These are phyloP conservation scores for Scaptomyza parva DNA, from an alignment of 2,888 invertebrate species.

Conservation along the genomic window DNA sequence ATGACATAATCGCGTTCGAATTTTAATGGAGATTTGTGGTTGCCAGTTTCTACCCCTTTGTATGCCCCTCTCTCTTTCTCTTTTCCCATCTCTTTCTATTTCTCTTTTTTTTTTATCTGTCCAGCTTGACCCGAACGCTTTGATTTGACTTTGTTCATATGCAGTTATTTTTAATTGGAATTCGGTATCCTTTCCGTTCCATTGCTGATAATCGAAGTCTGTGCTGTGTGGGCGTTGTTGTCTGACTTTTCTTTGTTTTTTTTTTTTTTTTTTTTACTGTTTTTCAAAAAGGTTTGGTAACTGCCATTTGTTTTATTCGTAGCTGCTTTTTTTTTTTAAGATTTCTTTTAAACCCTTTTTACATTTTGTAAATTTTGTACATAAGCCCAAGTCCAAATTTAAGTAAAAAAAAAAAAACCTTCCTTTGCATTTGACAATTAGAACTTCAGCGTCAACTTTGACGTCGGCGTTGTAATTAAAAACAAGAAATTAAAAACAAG, in stretches of 20 bases:
- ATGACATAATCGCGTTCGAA: conserved; percentile 79
- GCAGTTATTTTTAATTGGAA: conserved; percentile 77
- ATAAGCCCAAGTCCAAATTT: conserved; percentile 67
- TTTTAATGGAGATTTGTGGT: conserved; percentile 60
- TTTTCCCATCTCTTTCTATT: not conserved
- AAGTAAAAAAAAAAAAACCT: conserved; percentile 18
- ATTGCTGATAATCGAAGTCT: conserved; percentile 52
- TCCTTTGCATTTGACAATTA: conserved; percentile 53
- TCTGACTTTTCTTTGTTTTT: conserved; percentile 52
- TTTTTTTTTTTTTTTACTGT: conserved; percentile 7
- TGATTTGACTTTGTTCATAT: conserved; percentile 75
- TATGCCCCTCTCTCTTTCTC: not conserved
- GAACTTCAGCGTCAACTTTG: conserved; percentile 55
- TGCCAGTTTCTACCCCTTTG: not conserved
- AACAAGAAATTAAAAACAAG: conserved; percentile 65
- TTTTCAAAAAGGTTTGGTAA: conserved; percentile 47
- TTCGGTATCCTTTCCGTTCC: conserved; percentile 38
- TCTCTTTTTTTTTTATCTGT: not conserved
- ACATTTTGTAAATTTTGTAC: conserved; percentile 37
- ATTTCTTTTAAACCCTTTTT: conserved; percentile 64
- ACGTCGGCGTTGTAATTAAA: conserved; percentile 72
- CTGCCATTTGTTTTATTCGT: conserved; percentile 49
- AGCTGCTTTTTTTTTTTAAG: conserved; percentile 18
- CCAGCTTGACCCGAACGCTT: conserved; percentile 38
- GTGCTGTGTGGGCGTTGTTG: conserved; percentile 29